Base-by-base conservation (phyloP, 2,888 invertebrate genomes). In the Hydroisotoma schaefferi region DNA sequence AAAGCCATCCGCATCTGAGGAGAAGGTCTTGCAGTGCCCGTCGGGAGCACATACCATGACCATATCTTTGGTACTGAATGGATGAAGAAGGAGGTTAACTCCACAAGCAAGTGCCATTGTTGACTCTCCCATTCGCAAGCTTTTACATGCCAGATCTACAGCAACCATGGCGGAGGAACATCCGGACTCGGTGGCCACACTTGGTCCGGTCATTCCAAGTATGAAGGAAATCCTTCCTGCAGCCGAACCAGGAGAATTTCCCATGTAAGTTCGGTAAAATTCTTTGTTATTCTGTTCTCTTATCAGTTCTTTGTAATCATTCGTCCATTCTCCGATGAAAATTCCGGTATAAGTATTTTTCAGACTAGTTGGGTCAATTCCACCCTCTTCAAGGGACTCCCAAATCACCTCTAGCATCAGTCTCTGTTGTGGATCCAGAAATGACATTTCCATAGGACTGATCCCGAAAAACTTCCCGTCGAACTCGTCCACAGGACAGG, bases 391-490 rank as follows among this genome's bases (percentile, higher is more conserved):
- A 3, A 61, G 23, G 3, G 54, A 53, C 23, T 61, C 61, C 54
- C 54, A 61, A n/a, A 57, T 40, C 1, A 61, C 10, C 25, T 61
- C 61, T 26, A 54, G 54, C 5, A 61, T 26, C 1, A 61, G 49
- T 20, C 29, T 3, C 70, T 95, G 81, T 77, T 93, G 90, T 6
- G 94, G 93, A 77, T 95, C 93, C 87, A 94, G 91, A 57, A 87
- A 86, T 74, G 90, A 83, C 18, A 92, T 91, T 76, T 92, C 92
- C 79, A 92, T 92, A 20, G 88, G 87, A 78, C 91, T 90, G 47
- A 93, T 90, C 52, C 90, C 89, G 78, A 93, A 93, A 77, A 90
- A 92, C 28, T 88, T 85, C 29, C 90, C 88, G 76, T 93, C 93
- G 77, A 93, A 92, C 69, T 83, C 82, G 64, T 59, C 59, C 15